phyloP scores from a whole-genome alignment of 53 echinoderm and acorn worm species.

The Henricia sp. region DNA sequence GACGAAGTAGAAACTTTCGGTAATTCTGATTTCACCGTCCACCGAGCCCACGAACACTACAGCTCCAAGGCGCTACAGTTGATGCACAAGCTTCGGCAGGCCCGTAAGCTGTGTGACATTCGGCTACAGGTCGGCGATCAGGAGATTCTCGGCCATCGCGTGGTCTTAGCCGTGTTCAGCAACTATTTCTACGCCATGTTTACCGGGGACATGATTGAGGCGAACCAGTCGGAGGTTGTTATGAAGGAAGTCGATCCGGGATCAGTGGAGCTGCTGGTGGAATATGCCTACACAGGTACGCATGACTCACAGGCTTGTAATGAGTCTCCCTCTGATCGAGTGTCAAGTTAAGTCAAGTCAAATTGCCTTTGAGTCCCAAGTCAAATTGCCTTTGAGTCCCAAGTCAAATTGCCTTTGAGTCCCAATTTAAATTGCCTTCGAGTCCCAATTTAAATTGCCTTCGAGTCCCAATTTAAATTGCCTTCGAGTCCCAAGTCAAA shows the following conservation, averaged over 20 bases:
- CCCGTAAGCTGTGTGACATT: constrained; percentile 81
- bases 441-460: no score
- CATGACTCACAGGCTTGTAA: no score
- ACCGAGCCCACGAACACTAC: constrained; percentile 79
- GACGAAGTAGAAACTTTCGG: constrained; percentile 71
- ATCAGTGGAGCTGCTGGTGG: constrained; percentile 77
- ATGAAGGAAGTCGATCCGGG: constrained; percentile 82
- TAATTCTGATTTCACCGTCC: constrained; percentile 70
- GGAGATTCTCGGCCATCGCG: constrained; percentile 71
- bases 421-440: no score
- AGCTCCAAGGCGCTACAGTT: constrained; percentile 70
- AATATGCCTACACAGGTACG: constrained; percentile 93
- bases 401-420: no score
- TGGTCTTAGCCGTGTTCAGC: constrained; percentile 84
- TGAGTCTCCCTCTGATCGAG: no score
- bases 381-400: no score
- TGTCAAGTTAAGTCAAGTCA: no score
- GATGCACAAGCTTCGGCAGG: constrained; percentile 80
- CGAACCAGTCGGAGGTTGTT: constrained; percentile 60
- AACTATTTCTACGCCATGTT: constrained; percentile 90
- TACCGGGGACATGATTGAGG: constrained; percentile 87
- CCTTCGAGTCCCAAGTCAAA: no score
- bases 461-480: no score
- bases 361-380: no score
- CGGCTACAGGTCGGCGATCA: constrained; percentile 58